Base-by-base conservation (phyloP, 2,797 vertebrate species). In the Poecilia velifera region DNA sequence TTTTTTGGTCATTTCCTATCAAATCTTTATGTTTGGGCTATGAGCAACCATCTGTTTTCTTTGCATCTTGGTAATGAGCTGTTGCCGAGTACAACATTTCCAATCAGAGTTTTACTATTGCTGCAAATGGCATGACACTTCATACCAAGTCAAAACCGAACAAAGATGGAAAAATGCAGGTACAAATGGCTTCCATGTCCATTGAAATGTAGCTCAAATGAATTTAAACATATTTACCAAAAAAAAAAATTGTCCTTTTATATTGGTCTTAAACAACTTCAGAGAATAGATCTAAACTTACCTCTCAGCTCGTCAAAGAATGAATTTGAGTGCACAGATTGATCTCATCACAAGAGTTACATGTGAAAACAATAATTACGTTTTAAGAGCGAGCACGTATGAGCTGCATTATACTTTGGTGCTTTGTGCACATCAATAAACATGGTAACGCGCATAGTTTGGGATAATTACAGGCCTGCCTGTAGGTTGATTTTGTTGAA, bases 401-500 rank as follows among this genome's bases (percentile, higher is more conserved):
- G 51, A 68, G 34, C 34, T 76, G 55, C 13, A 36, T n/a, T 72
- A 34, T 46, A 45, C 49, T 72, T 78, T 78, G n/a, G 39, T 72
- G 49, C 51, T 20, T 53, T 57, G 76, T 57, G 71, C 36, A 77
- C 36, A 77, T 78, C 41, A 59, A 78, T 57, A 72, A 77, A 46
- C 51, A 72, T 57, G 51, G 71, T 45, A 71, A 55, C 13, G 7
- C 36, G 22, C 34, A n/a, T 71, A 36, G 68, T 71, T 68, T 43
- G n/a, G 49, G 28, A 46, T 72, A 72, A 59, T 78, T 78, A 47
- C 43, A 53, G 53, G 31, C 6, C 41, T 71, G 57, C 55, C n/a
- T 46, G 53, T 71, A 62, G 71, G 70, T 49, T 73, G 43, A 78
- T 64, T 75, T 57, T 75, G 78, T 80, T 80, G 64, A 49, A 70